Evolutionary conservation across 2,797 vertebrate genomes (phyloP), one percentile per base, ranked within the genome.

Genomic region (Hirundo rustica): DNA sequence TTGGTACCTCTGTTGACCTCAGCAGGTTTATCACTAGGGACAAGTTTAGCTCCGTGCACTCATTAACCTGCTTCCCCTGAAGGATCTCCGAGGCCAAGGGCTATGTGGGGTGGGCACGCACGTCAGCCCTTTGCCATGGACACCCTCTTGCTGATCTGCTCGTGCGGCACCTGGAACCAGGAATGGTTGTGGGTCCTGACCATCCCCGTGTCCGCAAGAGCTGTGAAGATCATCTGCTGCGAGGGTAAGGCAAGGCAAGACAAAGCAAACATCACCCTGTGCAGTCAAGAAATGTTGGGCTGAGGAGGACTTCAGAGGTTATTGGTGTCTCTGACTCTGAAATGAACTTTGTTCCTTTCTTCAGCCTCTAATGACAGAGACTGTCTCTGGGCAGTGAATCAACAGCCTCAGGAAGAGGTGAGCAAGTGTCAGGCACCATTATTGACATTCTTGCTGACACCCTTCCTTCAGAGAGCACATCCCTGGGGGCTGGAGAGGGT

Each of bases 321-420:
- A 98, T 98, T 98, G 98, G 98, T 97, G 97, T 98, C 98, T 98
- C 97, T 98, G 97, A 97, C 95, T 97, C 97, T 97, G 97, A 98
- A 98, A 99, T 97, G 98, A 98, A 97, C 97, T 98, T 98, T 98
- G 97, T 98, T 98, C 98, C 98, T 98, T 98, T 98, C 97, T 98
- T 97, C 92, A 97, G 97, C 97, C 97, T 98, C 97, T 98, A 98
- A 98, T 98, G 98, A 97, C 98, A 98, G 97, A 97, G 96, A 92
- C 93, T 87, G 92, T 98, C 97, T 97, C 97, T 97, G 97, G 98
- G 96, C 97, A 96, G 96, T 96, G 97, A 98, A 98, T 98, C 97
- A 98, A 98, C 97, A 97, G 94, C 91, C 94, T 96, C 92, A 68
- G 47, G 75, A 38, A 64, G 38, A 93, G 97, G 97, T 98, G 97